Evolutionary conservation across 2,113 vertebrate genomes (phyloP), one percentile per base, ranked within the genome.

Genomic region (Lepus americanus): DNA sequence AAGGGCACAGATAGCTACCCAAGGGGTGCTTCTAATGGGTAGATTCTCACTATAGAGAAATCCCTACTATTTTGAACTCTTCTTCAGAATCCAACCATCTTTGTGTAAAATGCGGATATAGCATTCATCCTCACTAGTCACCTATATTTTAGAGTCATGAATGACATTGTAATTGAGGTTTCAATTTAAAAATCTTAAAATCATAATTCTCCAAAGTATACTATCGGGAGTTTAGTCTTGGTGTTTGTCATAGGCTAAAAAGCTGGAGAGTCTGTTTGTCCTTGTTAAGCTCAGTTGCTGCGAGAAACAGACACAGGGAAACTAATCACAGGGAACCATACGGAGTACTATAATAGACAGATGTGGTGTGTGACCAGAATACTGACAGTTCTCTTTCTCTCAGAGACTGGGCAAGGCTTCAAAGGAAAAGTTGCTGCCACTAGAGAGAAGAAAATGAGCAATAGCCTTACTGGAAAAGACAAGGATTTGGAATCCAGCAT

Each of bases 121-220:
- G 9, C 11, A 49, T 80, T 85, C 22, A 78, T 80, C 89, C 78
- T 81, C 20, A 59, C 9, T 27, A 87, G 16, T 2, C 1, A 66
- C 6, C 5, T 87, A 4, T 27, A 36, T 5, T 59, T 85, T 67
- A 90, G 49, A 55, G 72, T 66, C 29, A 59, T 76, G 53, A 44
- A 20, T 85, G 53, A 59, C 39, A 33, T 27, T 81, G n/a, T 89
- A 86, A 81, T 88, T 55, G 27, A 29, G 1, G 17, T 78, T 86
- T 89, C 66, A 59, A 53, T 80, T 94, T 63, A 89, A 90, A 27
- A 0, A 14, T 72, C 6, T 83, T 10, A 74, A 14, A 92, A 70
- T 77, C 33, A 64, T 25, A 39, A 55, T 64, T 12, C 49, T 51
- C 33, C 8, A 59, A 92, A 27, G 6, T 72, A 55, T 92, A 59